Evolutionary conservation across 2,113 vertebrate genomes (phyloP).

Genomic region (Eira barbara): DNA sequence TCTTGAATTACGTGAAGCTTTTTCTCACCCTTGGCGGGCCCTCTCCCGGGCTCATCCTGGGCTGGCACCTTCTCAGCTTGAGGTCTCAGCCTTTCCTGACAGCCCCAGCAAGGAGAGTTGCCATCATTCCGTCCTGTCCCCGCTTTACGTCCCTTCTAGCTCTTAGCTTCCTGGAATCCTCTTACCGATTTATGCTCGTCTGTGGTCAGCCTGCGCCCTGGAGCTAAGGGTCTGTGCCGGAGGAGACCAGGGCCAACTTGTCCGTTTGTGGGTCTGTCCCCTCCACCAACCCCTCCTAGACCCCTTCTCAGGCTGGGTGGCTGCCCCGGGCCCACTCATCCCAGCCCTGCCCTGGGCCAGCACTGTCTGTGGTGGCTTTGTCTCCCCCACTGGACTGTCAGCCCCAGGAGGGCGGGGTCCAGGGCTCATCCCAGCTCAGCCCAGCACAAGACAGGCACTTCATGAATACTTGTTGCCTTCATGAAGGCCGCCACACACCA

Average conservation of each 20-base stretch:
- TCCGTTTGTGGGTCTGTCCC: too few relatives aligned
- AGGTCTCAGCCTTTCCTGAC: not conserved
- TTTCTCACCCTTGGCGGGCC: not conserved
- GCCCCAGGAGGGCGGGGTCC: not conserved
- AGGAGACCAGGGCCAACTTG: not conserved
- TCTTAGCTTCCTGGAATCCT: not conserved
- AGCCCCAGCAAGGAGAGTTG: not conserved
- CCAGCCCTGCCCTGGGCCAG: not conserved
- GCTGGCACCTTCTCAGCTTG: not conserved
- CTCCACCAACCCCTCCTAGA: not conserved
- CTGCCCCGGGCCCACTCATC: not conserved
- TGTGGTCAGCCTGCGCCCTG: not conserved
- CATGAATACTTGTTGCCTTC: not conserved
- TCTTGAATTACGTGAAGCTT: not conserved
- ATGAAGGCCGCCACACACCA: not conserved
- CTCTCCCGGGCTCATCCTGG: not conserved
- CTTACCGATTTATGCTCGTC: too few relatives aligned
- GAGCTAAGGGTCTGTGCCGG: not conserved
- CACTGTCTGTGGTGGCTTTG: not conserved
- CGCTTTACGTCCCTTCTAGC: too few relatives aligned
- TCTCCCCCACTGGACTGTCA: not conserved
- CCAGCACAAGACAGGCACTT: not conserved
- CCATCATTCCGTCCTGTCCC: accelerated
- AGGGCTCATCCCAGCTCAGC: not conserved
- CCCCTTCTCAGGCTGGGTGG: not conserved